Conservation (phyloP, 2,797 vertebrate species). For the Parambassis ranga region DNA sequence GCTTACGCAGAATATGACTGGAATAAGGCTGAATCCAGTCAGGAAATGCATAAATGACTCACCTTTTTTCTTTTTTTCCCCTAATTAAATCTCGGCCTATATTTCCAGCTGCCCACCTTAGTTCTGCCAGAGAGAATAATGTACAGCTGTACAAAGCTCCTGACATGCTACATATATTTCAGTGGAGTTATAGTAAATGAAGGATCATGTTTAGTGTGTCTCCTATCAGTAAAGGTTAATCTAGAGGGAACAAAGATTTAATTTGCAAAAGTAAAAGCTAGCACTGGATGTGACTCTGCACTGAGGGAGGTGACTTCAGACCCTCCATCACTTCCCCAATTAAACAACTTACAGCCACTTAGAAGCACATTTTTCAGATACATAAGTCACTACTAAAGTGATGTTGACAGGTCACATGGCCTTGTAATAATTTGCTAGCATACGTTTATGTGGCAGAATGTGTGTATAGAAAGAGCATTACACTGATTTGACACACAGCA, state of each 20-base stretch:
- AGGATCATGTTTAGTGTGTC: constrained; percentile 4
- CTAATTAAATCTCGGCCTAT: constrained; percentile 44
- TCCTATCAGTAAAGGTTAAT: neutral
- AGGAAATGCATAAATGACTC: neutral
- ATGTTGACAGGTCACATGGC: neutral
- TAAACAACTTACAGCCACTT: neutral
- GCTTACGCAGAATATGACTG: neutral
- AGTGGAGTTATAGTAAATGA: neutral
- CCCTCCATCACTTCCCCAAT: neutral
- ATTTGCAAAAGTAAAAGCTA: neutral
- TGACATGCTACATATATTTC: constrained; percentile 20
- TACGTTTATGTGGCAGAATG: neutral
- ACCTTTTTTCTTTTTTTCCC: too few species aligned
- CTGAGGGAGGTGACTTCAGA: neutral
- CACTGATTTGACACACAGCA: neutral
- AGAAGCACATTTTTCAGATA: neutral
- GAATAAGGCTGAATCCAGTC: neutral
- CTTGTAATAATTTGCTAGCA: neutral
- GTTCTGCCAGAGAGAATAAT: constrained; percentile 36
- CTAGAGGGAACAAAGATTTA: neutral
- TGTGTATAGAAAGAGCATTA: neutral
- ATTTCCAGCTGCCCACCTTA: constrained; percentile 46
- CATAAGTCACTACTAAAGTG: neutral
- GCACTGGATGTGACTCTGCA: neutral
- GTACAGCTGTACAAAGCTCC: constrained; percentile 7